Evolutionary conservation across 1,140 invertebrate species (phyloP), one percentile per base, ranked within the genome.

Genomic region (Tribolium madens): DNA sequence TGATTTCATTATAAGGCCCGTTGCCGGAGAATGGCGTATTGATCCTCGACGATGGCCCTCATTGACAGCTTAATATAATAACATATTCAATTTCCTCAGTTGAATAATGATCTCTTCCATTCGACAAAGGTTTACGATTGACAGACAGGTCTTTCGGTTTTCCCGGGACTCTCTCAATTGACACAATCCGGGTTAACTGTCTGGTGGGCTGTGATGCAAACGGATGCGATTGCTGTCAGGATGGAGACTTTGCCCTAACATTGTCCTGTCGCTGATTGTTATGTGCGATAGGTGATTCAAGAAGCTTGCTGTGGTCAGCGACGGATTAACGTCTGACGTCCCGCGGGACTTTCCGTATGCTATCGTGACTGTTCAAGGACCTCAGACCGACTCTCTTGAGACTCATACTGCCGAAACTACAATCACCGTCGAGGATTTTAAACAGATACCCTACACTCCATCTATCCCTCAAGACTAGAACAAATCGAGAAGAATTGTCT

Each of bases 281-380:
- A 77, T 77, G 70, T 73, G 69, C 52, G 76, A 77, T 75, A 75
- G 77, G 77, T 78, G 72, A 78, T 78, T 75, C 72, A 78, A 75
- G 77, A 71, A 75, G 73, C 72, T 78, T 78, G 77, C 77, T 78
- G 73, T 50, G 73, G 77, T 78, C 77, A 78, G 77, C 77, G 72
- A 74, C 47, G 77, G 77, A 78, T 78, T 78, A 78, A 78, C 77
- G 77, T 72, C 64, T 46, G 48, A 75, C 47, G 18, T 75, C 77
- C 47, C 77, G 18, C 14, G 77, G 60, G 77, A 78, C 36, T 12
- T 5, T 7, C 77, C 46, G 70, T 15, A 73, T 50, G 70, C 53
- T 77, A 77, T 77, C 69, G 70, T 77, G 52, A 53, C 76, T 73
- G 60, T 18, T 57, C 69, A 68, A 72, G 70, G 70, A 72, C 50